phyloP scores from a whole-genome alignment of 1,140 invertebrate genomes.

The Drosophila bifasciata region DNA sequence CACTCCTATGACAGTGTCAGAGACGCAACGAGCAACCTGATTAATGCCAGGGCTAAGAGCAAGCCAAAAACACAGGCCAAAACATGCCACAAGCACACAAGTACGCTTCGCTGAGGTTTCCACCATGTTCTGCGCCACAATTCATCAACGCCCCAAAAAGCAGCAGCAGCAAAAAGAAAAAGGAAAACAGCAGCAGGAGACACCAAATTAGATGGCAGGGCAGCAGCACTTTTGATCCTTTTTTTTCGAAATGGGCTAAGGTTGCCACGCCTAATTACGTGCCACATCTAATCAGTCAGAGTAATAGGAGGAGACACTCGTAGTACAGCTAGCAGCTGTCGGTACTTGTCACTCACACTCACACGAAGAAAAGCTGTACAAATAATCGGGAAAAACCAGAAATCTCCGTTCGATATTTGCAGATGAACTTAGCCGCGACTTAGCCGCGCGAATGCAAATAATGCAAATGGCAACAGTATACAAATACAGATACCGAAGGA shows the following conservation, averaged over 20 bases:
- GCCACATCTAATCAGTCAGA: slow-evolving; percentile 64
- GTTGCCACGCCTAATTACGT: slow-evolving; percentile 65
- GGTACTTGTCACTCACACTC: slow-evolving; percentile 61
- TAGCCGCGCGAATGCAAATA: slow-evolving; percentile 36
- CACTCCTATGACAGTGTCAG: slow-evolving; percentile 44
- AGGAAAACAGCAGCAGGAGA: slow-evolving; percentile 41
- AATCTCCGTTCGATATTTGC: slow-evolving; percentile 55
- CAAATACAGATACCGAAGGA: slow-evolving; percentile 23
- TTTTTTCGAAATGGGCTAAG: slow-evolving; percentile 32
- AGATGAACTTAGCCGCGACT: slow-evolving; percentile 58
- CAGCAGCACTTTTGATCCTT: slow-evolving; percentile 77
- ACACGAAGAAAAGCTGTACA: slow-evolving; percentile 67
- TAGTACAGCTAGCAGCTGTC: slow-evolving; percentile 38
- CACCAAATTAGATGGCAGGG: slow-evolving; percentile 68
- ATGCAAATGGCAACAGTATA: too few species aligned
- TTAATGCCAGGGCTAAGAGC: slow-evolving; percentile 74
- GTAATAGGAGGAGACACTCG: slow-evolving; percentile 11
- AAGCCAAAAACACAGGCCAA: slow-evolving; percentile 57
- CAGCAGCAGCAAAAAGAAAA: slow-evolving; percentile 41
- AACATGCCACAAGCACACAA: slow-evolving; percentile 69
- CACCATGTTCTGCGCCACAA: slow-evolving; percentile 30
- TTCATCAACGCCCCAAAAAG: slow-evolving; percentile 45
- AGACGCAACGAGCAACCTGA: slow-evolving; percentile 51
- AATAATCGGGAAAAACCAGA: slow-evolving; percentile 59
- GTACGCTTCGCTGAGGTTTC: slow-evolving; percentile 17